phyloP scores from a whole-genome alignment of 2,113 vertebrate species.

The Antigone vipio region DNA sequence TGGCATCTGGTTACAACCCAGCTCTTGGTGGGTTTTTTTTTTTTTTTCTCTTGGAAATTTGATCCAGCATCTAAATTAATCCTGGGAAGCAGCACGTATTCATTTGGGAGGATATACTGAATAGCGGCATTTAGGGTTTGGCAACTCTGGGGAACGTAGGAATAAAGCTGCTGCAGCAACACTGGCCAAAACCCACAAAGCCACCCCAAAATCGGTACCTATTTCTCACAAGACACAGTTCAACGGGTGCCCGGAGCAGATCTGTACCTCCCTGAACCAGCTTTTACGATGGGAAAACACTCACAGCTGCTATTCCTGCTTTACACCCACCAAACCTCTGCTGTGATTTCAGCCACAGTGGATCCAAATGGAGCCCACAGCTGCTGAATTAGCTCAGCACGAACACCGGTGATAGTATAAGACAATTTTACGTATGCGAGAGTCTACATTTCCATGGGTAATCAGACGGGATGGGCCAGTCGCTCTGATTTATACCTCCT shows the following conservation, averaged over 20 bases:
- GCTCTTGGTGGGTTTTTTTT: too few relatives aligned
- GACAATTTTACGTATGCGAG: accelerated
- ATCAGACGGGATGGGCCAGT: accelerated
- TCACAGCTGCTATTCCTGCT: not conserved
- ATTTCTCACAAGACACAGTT: not conserved
- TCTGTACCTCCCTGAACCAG: accelerated
- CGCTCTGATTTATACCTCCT: not conserved
- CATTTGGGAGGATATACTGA: accelerated
- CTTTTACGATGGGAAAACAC: accelerated
- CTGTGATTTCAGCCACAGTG: accelerated
- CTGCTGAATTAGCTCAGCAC: not conserved
- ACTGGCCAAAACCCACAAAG: not conserved
- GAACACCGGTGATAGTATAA: accelerated
- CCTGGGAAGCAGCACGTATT: not conserved
- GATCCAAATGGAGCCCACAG: not conserved
- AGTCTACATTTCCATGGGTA: accelerated
- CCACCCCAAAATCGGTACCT: not conserved
- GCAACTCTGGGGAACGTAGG: not conserved
- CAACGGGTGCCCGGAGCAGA: not conserved
- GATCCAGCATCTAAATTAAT: not conserved
- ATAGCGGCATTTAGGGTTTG: accelerated
- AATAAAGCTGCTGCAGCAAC: not conserved
- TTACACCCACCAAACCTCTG: not conserved
- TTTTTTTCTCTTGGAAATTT: not conserved
- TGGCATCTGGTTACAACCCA: not conserved